Percentiles rank a stretch among this genome's conserved stretches.
Evolutionary conservation across 2,888 invertebrate species (phyloP).

Genomic region (Rhogogaster chlorosoma): DNA sequence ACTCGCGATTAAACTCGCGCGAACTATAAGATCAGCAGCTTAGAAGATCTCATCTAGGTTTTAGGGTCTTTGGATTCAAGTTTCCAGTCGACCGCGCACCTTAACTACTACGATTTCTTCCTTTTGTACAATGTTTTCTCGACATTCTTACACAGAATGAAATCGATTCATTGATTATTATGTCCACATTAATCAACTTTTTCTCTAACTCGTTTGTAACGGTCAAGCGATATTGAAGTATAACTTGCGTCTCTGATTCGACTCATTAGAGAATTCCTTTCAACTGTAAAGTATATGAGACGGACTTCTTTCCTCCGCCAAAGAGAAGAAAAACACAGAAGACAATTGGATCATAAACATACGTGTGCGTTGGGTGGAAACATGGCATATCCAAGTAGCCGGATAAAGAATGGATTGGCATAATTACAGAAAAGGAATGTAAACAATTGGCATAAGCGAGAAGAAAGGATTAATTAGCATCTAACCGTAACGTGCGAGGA

Average conservation of each 20-base stretch:
- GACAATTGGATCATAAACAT: not conserved
- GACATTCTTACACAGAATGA: not conserved
- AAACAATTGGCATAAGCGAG: not conserved
- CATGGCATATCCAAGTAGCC: not conserved
- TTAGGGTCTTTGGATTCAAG: conserved; percentile 8
- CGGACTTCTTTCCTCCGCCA: not conserved
- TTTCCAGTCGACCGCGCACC: not conserved
- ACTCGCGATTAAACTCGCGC: not conserved
- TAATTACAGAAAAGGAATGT: conserved; percentile 2
- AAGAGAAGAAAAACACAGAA: not conserved
- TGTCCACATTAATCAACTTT: not conserved
- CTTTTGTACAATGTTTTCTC: not conserved
- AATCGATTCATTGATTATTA: not conserved
- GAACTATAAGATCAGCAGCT: not conserved
- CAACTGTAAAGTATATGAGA: not conserved
- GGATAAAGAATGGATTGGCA: not conserved
- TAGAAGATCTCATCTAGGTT: not conserved
- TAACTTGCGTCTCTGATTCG: not conserved
- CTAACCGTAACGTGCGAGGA: not conserved
- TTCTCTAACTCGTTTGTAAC: not conserved
- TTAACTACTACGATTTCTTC: not conserved
- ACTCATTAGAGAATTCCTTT: not conserved
- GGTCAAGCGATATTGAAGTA: not conserved
- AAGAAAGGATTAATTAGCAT: not conserved
- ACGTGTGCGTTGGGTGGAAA: not conserved